A percentile compares a stretch with the other conserved stretches of the same genome.
phyloP scores from a whole-genome alignment of 2,888 invertebrate genomes.

The Periphyllus acericola region DNA sequence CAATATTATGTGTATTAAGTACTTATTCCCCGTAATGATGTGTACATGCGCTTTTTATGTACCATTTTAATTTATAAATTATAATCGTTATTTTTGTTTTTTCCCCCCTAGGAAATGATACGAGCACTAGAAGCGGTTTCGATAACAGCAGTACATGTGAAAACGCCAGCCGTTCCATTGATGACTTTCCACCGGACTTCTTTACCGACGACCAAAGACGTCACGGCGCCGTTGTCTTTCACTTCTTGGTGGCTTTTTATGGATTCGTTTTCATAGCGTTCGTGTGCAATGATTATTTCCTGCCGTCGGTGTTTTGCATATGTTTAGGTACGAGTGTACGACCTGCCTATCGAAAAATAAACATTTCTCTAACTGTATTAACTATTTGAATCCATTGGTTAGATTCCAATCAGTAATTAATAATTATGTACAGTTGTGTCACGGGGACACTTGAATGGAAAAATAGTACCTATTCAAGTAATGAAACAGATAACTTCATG shows the following conservation, averaged over 20 bases:
- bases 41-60: no score
- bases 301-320: constrained; percentile 88
- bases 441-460: no score
- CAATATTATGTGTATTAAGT: no score
- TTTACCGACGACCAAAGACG: constrained; percentile 75
- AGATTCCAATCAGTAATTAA: no score
- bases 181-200: constrained; percentile 66
- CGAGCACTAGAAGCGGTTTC: not conserved
- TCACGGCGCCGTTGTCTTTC: constrained; percentile 82
- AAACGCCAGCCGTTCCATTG: constrained; percentile 61
- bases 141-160: constrained; percentile 20
- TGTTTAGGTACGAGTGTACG: constrained; percentile 73
- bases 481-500: no score
- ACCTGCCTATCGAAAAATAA: no score
- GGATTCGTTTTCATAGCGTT: constrained; percentile 86
- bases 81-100: not conserved
- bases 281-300: constrained; percentile 91
- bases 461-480: no score
- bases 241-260: constrained; percentile 81
- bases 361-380: no score
- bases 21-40: no score
- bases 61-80: no score
- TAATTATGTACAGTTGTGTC: no score
- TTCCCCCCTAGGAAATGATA: constrained; percentile 5
- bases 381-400: no score